phyloP scores from a whole-genome alignment of 2,113 vertebrate genomes.

The Panthera leo region DNA sequence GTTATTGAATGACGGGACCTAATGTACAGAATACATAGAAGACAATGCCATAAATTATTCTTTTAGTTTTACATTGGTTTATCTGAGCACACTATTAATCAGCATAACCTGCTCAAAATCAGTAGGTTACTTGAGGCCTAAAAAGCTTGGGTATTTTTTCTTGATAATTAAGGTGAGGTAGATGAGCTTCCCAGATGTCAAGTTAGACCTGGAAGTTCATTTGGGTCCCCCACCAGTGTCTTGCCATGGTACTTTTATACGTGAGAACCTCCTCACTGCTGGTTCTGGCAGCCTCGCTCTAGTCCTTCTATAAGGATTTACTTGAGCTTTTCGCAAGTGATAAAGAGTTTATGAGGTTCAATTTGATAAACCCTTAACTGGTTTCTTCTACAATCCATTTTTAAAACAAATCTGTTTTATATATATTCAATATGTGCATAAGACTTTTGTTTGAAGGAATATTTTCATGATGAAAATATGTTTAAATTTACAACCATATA shows the following conservation, averaged over 20 bases:
- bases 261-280: background rate
- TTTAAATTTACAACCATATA: constrained; percentile 8
- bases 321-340: background rate
- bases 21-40: background rate
- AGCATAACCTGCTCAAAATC: background rate
- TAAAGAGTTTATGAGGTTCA: constrained; percentile 32
- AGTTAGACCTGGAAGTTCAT: background rate
- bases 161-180: background rate
- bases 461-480: background rate
- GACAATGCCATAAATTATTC: background rate
- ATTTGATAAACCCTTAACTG: constrained; percentile 23
- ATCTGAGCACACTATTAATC: background rate
- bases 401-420: constrained; percentile 49
- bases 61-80: background rate
- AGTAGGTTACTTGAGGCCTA: background rate
- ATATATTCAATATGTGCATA: background rate
- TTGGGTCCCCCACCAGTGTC: background rate
- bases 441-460: constrained; percentile 8
- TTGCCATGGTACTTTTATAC: background rate
- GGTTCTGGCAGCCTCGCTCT: background rate
- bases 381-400: constrained; percentile 44
- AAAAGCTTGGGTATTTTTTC: background rate
- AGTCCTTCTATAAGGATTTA: background rate
- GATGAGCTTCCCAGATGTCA: background rate
- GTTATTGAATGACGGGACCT: background rate